These are phyloP conservation scores for Eidolon helvum DNA, from an alignment of 2,113 vertebrate species.

Conservation along the genomic window DNA sequence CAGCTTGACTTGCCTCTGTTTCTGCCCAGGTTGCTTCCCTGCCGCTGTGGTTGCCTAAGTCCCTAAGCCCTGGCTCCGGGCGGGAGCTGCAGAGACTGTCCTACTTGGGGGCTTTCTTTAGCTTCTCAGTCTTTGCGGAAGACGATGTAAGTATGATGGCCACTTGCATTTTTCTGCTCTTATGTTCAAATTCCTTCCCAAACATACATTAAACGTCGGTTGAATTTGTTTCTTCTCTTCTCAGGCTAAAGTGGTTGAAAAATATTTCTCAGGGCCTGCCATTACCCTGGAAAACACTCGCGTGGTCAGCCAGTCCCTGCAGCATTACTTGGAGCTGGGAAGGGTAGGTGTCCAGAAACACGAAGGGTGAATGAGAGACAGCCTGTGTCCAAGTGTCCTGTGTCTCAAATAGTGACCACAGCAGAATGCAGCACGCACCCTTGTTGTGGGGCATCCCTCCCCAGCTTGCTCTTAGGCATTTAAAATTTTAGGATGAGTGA, in stretches of 20 bases:
- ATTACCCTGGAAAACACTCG: slow-evolving; percentile 98
- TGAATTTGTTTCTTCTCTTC: slow-evolving; percentile 43
- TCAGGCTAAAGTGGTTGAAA: slow-evolving; percentile 96
- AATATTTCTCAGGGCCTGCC: slow-evolving; percentile 98
- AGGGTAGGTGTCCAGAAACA: slow-evolving; percentile 85
- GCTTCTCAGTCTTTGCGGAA: slow-evolving; percentile 97
- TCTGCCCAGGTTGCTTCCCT: slow-evolving; percentile 88
- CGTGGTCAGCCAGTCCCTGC: slow-evolving; percentile 96
- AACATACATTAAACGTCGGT: rapidly evolving
- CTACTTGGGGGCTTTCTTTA: slow-evolving; percentile 95
- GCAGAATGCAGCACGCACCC: rapidly evolving
- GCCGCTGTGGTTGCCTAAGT: slow-evolving; percentile 95
- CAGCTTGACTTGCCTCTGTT: background rate
- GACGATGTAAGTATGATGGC: slow-evolving; percentile 92
- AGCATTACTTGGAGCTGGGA: slow-evolving; percentile 97
- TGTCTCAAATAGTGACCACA: background rate
- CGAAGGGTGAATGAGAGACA: background rate
- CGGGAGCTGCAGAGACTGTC: slow-evolving; percentile 97
- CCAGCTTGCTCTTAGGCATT: background rate
- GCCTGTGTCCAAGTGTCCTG: no score
- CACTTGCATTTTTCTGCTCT: background rate
- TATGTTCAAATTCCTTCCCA: background rate
- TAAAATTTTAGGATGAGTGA: background rate
- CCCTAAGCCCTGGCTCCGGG: slow-evolving; percentile 93
- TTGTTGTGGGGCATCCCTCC: rapidly evolving